These are phyloP conservation scores for Acleris literana DNA, from an alignment of 2,888 invertebrate genomes.

Conservation along the genomic window DNA sequence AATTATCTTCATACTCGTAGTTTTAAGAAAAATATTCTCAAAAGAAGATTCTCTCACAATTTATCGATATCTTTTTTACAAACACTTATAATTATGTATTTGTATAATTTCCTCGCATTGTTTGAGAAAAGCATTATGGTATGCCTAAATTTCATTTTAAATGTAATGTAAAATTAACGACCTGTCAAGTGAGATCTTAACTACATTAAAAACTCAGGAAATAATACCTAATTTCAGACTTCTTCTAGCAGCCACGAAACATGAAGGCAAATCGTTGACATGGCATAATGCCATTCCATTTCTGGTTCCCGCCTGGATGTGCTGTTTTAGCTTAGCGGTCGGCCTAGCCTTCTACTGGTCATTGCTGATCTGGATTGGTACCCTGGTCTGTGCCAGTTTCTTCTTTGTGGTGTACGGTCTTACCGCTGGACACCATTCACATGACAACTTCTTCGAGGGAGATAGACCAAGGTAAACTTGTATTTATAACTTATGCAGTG, in stretches of 20 bases:
- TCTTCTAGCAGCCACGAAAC: constrained; percentile 42
- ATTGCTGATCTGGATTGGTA: constrained; percentile 80
- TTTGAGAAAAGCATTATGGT: no score
- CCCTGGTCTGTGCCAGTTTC: constrained; percentile 81
- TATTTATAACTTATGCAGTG: not conserved
- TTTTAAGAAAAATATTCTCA: no score
- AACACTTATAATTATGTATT: no score
- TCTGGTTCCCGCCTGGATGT: constrained; percentile 73
- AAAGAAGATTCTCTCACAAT: no score
- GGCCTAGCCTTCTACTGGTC: constrained; percentile 62
- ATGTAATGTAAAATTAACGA: no score
- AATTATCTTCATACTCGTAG: no score
- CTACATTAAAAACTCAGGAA: no score
- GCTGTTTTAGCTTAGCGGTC: constrained; percentile 50
- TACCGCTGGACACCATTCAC: constrained; percentile 92
- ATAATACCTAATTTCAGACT: constrained; percentile 61
- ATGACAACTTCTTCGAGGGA: constrained; percentile 91
- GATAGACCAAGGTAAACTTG: constrained; percentile 86
- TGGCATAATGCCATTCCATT: constrained; percentile 61
- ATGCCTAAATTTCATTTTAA: no score
- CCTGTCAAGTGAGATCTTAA: no score
- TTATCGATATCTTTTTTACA: no score
- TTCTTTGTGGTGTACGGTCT: constrained; percentile 86
- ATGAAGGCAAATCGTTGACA: constrained; percentile 57
- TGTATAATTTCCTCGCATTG: no score